These are phyloP conservation scores for Hylaea fasciaria DNA, from an alignment of 2,888 invertebrate genomes.

Conservation along the genomic window DNA sequence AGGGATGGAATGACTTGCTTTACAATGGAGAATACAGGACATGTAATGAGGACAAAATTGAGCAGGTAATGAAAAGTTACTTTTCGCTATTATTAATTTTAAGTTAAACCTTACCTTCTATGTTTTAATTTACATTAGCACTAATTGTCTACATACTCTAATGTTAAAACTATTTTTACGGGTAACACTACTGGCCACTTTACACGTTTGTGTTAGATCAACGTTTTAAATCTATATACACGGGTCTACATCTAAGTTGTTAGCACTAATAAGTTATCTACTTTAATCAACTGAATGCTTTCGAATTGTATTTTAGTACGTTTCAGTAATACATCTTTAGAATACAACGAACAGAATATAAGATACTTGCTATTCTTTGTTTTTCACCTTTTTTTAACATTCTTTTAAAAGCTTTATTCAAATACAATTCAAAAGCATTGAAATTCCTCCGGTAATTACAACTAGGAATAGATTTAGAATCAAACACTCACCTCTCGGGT, in stretches of 20 bases:
- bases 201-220: constrained; percentile 12
- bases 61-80: too few species aligned
- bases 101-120: neutral
- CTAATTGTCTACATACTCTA: neutral
- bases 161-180: neutral
- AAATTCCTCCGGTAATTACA: constrained; percentile 37
- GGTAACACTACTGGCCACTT: neutral
- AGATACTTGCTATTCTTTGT: neutral
- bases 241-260: constrained; percentile 44
- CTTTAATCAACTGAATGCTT: constrained; percentile 16
- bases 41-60: too few species aligned
- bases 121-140: neutral
- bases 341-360: too few species aligned
- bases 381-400: neutral
- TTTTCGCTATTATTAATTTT: too few species aligned
- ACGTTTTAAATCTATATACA: constrained; percentile 9
- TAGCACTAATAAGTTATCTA: constrained; percentile 19
- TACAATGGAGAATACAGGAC: too few species aligned
- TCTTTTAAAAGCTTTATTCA: neutral
- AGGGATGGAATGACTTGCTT: too few species aligned
- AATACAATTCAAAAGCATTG: constrained; percentile 40
- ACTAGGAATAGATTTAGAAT: constrained; percentile 46
- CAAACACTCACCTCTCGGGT: constrained; percentile 72
- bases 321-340: too few species aligned
- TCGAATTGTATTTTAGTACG: constrained; percentile 33